Percentiles rank a stretch among this genome's conserved stretches.
Evolutionary conservation across 2,888 invertebrate genomes (phyloP).

Genomic region (Agrilus cyanescens): DNA sequence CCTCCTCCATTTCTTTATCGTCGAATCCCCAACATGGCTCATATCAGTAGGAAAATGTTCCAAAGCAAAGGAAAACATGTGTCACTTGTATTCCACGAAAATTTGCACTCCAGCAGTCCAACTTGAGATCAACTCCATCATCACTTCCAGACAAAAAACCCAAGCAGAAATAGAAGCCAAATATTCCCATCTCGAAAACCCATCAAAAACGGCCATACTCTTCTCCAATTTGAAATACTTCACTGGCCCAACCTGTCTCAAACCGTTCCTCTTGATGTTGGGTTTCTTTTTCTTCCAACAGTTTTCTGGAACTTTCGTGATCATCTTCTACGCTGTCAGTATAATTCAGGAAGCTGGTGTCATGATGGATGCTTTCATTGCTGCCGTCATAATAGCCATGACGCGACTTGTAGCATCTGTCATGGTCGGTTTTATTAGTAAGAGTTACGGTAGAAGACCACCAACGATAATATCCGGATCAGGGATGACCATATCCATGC

Average conservation of each 20-base stretch:
- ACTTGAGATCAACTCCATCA: slow-evolving; percentile 24
- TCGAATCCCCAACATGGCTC: slow-evolving; percentile 46
- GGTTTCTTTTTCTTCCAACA: slow-evolving; percentile 46
- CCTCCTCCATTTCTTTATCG: slow-evolving; percentile 33
- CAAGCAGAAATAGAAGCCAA: slow-evolving; percentile 2
- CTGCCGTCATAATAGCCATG: slow-evolving; percentile 40
- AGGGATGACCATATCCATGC: slow-evolving; percentile 43
- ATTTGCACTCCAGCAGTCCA: slow-evolving; percentile 19
- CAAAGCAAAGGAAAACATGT: slow-evolving; percentile 36
- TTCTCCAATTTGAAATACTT: slow-evolving; percentile 25
- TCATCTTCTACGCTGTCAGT: slow-evolving; percentile 45
- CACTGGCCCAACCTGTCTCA: slow-evolving; percentile 31
- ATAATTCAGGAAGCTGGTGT: slow-evolving; percentile 39
- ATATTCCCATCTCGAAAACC: not conserved
- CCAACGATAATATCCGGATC: slow-evolving; percentile 46
- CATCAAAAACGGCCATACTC: slow-evolving; percentile 11
- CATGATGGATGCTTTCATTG: slow-evolving; percentile 35
- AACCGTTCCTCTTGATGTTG: slow-evolving; percentile 39
- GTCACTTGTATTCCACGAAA: slow-evolving; percentile 33
- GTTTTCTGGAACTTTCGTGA: slow-evolving; percentile 42
- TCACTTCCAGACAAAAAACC: slow-evolving; percentile 18
- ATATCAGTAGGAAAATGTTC: slow-evolving; percentile 35
- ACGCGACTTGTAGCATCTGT: slow-evolving; percentile 37
- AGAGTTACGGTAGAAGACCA: slow-evolving; percentile 43
- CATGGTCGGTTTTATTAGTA: slow-evolving; percentile 37